phyloP scores from a whole-genome alignment of 1,140 invertebrate species.

The Zaprionus davidi region DNA sequence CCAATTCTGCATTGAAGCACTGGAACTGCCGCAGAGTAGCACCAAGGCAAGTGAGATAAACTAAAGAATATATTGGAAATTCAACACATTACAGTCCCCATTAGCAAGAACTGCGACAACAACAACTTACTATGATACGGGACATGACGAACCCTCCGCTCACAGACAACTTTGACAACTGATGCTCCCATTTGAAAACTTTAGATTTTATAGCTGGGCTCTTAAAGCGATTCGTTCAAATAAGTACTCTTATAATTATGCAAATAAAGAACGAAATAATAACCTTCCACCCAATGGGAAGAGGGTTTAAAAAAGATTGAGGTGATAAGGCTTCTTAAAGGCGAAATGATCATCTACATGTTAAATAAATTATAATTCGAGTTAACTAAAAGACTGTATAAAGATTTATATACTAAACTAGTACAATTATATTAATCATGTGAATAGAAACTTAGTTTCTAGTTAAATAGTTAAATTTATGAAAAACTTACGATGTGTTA shows the following conservation, averaged over 20 bases:
- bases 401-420: background rate
- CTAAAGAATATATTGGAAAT: constrained; percentile 5
- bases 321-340: background rate
- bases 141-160: constrained; percentile 2
- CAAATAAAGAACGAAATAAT: background rate
- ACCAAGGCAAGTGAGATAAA: constrained; percentile 38
- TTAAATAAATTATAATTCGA: background rate
- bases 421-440: background rate
- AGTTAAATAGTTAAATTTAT: too few relatives aligned
- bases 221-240: background rate
- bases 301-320: background rate
- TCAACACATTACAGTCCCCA: background rate
- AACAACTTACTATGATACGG: constrained; percentile 17
- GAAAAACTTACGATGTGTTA: background rate
- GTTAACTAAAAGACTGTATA: background rate
- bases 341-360: too few relatives aligned
- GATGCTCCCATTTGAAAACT: constrained; percentile 17
- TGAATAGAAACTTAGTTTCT: background rate
- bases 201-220: constrained; percentile 8
- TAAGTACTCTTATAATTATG: constrained; percentile 1
- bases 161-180: constrained; percentile 13
- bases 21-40: constrained; percentile 27
- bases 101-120: background rate
- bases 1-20: constrained; percentile 32
- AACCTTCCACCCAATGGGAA: background rate